A percentile compares a stretch with the other conserved stretches of the same genome.
phyloP scores from a whole-genome alignment of 2,888 invertebrate genomes.

The Mythimna impura region DNA sequence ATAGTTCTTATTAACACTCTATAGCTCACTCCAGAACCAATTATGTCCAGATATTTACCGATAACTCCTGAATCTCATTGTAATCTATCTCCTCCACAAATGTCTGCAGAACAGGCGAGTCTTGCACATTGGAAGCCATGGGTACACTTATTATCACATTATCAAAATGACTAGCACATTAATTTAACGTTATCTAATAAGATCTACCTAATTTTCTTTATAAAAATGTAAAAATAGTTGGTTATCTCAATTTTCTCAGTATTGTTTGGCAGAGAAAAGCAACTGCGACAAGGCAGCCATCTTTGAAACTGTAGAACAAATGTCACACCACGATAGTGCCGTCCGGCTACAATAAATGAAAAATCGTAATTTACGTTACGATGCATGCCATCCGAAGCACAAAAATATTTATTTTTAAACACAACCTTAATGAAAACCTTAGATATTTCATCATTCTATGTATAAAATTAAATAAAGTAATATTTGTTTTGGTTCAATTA shows the following conservation, averaged over 20 bases:
- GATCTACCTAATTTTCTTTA: conserved; percentile 71
- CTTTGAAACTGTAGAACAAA: conserved; percentile 85
- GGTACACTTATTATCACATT: conserved; percentile 89
- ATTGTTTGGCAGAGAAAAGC: conserved; percentile 89
- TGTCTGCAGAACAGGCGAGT: conserved; percentile 88
- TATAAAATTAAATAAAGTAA: too few relatives aligned
- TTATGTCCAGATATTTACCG: conserved; percentile 88
- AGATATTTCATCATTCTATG: too few relatives aligned
- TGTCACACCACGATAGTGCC: conserved; percentile 69
- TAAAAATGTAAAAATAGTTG: conserved; percentile 79
- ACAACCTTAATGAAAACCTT: background rate
- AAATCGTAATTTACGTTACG: conserved; percentile 44
- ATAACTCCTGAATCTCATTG: conserved; percentile 93
- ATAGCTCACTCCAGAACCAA: conserved; percentile 19
- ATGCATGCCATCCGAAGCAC: background rate
- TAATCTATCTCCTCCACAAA: conserved; percentile 95
- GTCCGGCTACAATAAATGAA: conserved; percentile 34
- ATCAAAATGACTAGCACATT: conserved; percentile 84
- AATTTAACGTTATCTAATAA: conserved; percentile 70
- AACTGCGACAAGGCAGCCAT: conserved; percentile 90
- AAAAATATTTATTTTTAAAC: background rate
- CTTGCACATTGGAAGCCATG: conserved; percentile 90
- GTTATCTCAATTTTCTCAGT: conserved; percentile 84
- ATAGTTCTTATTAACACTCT: conserved; percentile 34
- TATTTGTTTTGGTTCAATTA: too few relatives aligned